A percentile compares a stretch with the other conserved stretches of the same genome.
Conservation (phyloP, 2,113 vertebrate species). For the Pandion haliaetus region DNA sequence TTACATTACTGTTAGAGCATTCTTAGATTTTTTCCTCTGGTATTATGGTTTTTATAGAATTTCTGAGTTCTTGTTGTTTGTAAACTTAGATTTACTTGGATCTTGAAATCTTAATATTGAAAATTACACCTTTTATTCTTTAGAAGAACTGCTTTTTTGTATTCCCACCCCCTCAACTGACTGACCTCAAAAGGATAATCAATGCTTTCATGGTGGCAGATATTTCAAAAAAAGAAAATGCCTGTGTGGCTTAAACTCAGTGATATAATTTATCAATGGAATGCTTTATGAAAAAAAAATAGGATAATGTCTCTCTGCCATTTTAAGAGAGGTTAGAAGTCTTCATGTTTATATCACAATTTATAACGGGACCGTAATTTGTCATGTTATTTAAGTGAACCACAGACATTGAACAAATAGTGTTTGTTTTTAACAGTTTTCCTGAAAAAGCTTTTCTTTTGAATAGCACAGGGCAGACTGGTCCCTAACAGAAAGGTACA, state of each 20-base stretch:
- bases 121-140: conserved; percentile 25
- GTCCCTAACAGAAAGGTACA: neutral
- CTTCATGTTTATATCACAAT: neutral
- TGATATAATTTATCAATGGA: neutral
- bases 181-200: neutral
- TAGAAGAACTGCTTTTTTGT: neutral
- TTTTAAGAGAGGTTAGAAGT: conserved; percentile 7
- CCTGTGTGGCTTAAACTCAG: neutral
- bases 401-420: neutral
- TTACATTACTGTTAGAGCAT: conserved; percentile 35
- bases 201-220: neutral
- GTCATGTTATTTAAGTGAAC: conserved; percentile 7
- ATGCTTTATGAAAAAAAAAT: neutral
- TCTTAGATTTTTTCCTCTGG: neutral
- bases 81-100: conserved; percentile 55
- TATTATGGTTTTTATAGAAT: conserved; percentile 51
- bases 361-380: conserved; percentile 18
- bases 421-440: neutral
- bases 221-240: neutral
- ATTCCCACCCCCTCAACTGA: neutral
- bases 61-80: conserved; percentile 51
- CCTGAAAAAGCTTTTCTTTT: neutral
- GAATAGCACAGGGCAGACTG: neutral
- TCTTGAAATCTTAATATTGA: conserved; percentile 32
- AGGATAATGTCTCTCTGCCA: neutral